A percentile compares a stretch with the other conserved stretches of the same genome.
These are phyloP conservation scores for Trichoplusia ni DNA, from an alignment of 1,140 invertebrate species.

Conservation along the genomic window DNA sequence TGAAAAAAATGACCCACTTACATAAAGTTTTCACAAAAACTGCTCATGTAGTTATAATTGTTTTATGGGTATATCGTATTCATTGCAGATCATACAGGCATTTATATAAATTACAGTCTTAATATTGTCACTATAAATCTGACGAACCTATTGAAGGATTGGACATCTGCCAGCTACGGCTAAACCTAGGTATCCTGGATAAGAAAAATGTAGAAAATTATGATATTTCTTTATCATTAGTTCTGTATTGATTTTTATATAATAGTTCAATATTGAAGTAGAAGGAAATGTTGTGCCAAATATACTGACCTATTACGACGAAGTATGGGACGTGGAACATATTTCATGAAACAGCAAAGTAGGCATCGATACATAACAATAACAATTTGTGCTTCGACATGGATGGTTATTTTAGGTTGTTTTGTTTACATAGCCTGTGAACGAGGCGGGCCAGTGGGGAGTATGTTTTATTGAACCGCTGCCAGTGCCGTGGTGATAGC, in stretches of 20 bases:
- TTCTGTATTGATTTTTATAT: too few species aligned
- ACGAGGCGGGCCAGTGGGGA: not conserved
- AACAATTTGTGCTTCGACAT: not conserved
- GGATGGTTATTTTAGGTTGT: not conserved
- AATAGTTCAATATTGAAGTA: too few species aligned
- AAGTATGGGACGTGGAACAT: too few species aligned
- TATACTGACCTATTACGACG: too few species aligned
- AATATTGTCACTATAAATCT: conserved; percentile 34
- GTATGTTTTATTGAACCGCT: not conserved
- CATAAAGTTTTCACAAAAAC: too few species aligned
- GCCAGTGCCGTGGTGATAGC: not conserved
- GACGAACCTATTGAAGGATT: conserved; percentile 3
- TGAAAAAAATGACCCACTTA: too few species aligned
- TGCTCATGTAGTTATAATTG: too few species aligned
- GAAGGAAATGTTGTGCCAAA: too few species aligned
- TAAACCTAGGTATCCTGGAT: conserved; percentile 6
- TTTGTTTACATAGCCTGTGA: not conserved
- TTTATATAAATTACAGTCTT: too few species aligned
- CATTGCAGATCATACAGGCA: too few species aligned
- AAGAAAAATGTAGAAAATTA: not conserved
- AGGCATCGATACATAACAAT: conserved; percentile 6
- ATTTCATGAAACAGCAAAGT: not conserved
- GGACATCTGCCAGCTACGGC: conserved; percentile 23
- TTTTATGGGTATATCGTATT: too few species aligned
- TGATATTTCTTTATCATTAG: not conserved